Evolutionary conservation across 1,140 invertebrate species (phyloP), one percentile per base, ranked within the genome.

Genomic region (Aleiodes sp.): DNA sequence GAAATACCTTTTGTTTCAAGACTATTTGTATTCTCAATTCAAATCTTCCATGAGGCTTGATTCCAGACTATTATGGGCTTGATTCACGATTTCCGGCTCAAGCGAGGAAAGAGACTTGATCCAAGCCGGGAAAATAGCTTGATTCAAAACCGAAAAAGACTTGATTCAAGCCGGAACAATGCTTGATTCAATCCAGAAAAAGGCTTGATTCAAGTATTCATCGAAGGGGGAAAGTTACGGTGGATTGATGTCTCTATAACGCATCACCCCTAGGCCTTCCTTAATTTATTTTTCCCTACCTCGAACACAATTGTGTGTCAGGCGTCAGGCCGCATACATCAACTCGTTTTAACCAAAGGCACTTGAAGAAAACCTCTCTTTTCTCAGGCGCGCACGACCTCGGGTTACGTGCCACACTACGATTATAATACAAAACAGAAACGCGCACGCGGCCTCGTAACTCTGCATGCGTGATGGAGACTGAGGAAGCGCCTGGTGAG

Each of bases 241-340:
- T 35, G 29, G 24, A 73, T 73, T 75, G 74, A 80, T 76, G 75
- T 82, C 78, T 80, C 75, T 77, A 78, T 77, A 77, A 77, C 77
- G 77, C 74, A 76, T 77, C 74, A 78, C 76, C 46, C 12, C 76
- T n/a, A 74, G 72, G 41, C 60, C 59, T 72, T 60, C 46, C 71
- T 70, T 28, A 21, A 19, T 39, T 41, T 1, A 63, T 65, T 37
- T 63, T 63, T n/a, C n/a, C n/a, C 52, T 39, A 65, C 46, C 43
- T 37, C 66, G n/a, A 66, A 68, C 72, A 75, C 64, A 16, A 31
- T 69, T 33, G 35, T 61, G 59, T 37, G 12, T 37, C 31, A 78
- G 75, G 78, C 77, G 78, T 78, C 74, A 80, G 76, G 76, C 77
- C 78, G 76, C 75, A 79, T 80, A 78, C 74, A 78, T 79, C 77